These are phyloP conservation scores for Micropoecilia bifurca DNA, from an alignment of 2,797 vertebrate species.

Conservation along the genomic window DNA sequence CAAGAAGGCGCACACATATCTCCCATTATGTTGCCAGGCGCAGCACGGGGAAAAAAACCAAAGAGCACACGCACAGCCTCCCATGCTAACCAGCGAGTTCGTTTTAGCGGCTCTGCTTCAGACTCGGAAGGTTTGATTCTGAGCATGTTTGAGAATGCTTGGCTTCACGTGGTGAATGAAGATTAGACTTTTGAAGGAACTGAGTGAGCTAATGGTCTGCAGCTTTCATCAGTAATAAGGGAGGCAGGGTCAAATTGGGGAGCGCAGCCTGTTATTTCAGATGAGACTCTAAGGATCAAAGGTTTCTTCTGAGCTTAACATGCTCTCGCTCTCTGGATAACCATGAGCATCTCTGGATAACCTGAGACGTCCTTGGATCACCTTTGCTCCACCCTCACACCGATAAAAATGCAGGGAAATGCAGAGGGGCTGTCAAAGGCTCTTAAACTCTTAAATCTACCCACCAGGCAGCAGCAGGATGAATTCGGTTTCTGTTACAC, in stretches of 20 bases:
- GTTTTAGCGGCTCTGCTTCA: not conserved
- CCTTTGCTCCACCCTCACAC: constrained; percentile 38
- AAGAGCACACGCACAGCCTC: constrained; percentile 16
- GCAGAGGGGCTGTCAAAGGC: constrained; percentile 36
- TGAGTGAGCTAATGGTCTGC: constrained; percentile 19
- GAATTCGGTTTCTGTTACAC: constrained; percentile 1
- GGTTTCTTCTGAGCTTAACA: constrained; percentile 20
- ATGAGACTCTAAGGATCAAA: constrained; percentile 69
- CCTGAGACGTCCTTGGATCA: constrained; percentile 43
- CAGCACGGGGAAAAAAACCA: constrained; percentile 14
- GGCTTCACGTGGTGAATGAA: constrained; percentile 13
- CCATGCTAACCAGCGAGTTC: constrained; percentile 22
- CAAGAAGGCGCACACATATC: constrained; percentile 53
- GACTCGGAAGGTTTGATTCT: constrained; percentile 9
- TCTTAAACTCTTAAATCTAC: constrained; percentile 25
- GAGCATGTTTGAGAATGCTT: constrained; percentile 27
- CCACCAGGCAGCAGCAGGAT: constrained; percentile 8
- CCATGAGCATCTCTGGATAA: constrained; percentile 29
- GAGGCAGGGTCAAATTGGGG: constrained; percentile 33
- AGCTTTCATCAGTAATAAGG: constrained; percentile 67
- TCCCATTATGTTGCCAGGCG: constrained; percentile 57
- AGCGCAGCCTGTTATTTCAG: constrained; percentile 56
- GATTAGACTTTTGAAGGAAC: constrained; percentile 39
- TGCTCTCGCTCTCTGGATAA: constrained; percentile 8
- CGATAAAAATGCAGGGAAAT: constrained; percentile 34